A percentile compares a stretch with the other conserved stretches of the same genome.
Evolutionary conservation across 2,888 invertebrate species (phyloP).

Genomic region (Pachycephus smyrnensis): DNA sequence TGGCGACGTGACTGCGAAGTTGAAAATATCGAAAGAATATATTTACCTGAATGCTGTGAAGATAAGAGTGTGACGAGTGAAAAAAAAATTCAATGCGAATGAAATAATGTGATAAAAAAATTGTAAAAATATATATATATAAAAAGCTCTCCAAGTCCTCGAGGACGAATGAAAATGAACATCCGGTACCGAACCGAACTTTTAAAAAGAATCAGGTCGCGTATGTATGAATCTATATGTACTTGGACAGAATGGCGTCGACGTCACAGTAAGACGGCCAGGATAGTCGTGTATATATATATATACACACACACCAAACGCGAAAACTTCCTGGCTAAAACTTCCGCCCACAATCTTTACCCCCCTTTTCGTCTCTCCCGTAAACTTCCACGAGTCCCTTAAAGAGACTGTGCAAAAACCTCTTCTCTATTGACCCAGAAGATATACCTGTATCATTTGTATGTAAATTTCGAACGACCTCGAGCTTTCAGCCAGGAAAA

Average conservation of each 20-base stretch:
- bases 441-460: neutral
- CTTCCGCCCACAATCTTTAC: neutral
- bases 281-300: no score
- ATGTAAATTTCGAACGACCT: neutral
- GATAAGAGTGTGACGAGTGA: neutral
- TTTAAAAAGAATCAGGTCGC: neutral
- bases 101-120: neutral
- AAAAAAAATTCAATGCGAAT: neutral
- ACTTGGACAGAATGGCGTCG: neutral
- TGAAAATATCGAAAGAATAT: neutral
- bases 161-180: neutral
- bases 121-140: neutral
- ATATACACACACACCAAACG: neutral
- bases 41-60: neutral
- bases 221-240: neutral
- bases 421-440: neutral
- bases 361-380: neutral
- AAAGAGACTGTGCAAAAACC: neutral
- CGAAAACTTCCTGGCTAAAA: neutral
- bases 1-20: neutral
- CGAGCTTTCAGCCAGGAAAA: neutral
- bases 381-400: neutral
- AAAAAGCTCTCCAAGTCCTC: neutral
- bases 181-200: neutral
- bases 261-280: neutral